These are phyloP conservation scores for Glaucidium brasilianum DNA, from an alignment of 2,113 vertebrate genomes.

Conservation along the genomic window DNA sequence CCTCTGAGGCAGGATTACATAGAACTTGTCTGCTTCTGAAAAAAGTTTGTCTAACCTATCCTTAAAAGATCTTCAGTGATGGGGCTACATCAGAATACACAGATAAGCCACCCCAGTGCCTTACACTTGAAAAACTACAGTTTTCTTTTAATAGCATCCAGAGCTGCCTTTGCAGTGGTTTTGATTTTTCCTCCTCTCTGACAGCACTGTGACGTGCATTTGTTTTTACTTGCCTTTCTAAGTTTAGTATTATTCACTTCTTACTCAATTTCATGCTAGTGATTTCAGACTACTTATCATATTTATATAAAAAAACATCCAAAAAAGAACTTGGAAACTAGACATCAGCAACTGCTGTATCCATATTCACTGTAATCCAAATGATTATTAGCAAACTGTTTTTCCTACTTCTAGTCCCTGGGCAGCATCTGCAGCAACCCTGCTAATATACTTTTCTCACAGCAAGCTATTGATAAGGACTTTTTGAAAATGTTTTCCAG, in stretches of 20 bases:
- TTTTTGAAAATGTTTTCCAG: neutral
- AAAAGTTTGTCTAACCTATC: neutral
- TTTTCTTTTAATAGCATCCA: neutral
- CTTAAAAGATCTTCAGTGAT: neutral
- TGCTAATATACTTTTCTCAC: neutral
- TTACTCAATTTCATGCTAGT: neutral
- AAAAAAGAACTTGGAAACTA: neutral
- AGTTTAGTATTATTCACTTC: neutral
- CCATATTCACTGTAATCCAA: neutral
- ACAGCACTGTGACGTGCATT: neutral
- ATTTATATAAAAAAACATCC: neutral
- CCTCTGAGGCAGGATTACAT: neutral
- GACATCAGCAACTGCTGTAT: neutral
- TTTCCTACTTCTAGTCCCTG: neutral
- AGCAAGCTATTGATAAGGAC: neutral
- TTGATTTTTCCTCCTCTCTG: rapidly evolving
- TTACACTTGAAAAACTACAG: neutral
- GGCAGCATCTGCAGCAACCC: neutral
- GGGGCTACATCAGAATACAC: neutral
- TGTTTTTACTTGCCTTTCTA: neutral
- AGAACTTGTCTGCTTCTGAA: neutral
- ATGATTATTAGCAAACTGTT: neutral
- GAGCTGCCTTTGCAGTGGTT: neutral
- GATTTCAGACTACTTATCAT: neutral
- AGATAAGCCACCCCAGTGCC: neutral